phyloP scores from a whole-genome alignment of 2,888 invertebrate genomes.

The Cantharis rustica region DNA sequence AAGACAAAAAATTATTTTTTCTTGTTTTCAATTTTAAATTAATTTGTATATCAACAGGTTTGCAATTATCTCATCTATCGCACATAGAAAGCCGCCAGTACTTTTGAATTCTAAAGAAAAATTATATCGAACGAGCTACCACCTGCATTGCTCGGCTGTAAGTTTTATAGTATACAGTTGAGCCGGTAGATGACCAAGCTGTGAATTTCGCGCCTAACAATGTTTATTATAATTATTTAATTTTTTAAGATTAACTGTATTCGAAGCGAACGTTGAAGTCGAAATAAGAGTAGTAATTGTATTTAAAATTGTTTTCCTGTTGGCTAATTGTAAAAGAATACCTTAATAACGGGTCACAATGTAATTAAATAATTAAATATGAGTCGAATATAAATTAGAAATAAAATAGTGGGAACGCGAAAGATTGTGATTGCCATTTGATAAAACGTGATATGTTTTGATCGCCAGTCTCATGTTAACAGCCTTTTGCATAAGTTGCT shows the following conservation, averaged over 20 bases:
- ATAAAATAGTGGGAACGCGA: constrained; percentile 21
- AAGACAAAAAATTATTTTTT: too few relatives aligned
- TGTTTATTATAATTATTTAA: not conserved
- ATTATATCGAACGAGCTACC: not conserved
- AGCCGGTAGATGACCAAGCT: not conserved
- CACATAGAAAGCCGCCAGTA: too few relatives aligned
- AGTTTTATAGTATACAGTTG: not conserved
- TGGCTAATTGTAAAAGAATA: not conserved
- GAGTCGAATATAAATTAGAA: not conserved
- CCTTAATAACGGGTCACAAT: not conserved
- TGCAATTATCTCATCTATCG: too few relatives aligned
- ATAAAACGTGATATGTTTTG: constrained; percentile 31
- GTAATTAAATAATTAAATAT: not conserved
- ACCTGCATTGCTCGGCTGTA: not conserved
- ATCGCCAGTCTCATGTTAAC: constrained; percentile 28
- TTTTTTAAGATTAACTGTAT: not conserved
- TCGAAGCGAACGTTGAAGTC: not conserved
- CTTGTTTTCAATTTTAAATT: too few relatives aligned
- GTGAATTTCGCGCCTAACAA: not conserved
- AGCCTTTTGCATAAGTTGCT: constrained; percentile 13
- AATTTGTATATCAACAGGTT: too few relatives aligned
- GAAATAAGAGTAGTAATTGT: not conserved
- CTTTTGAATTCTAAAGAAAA: too few relatives aligned
- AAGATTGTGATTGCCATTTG: constrained; percentile 30
- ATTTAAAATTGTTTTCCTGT: not conserved